Evolutionary conservation across 2,888 invertebrate species (phyloP), one percentile per base, ranked within the genome.

Genomic region (Idaea straminata): DNA sequence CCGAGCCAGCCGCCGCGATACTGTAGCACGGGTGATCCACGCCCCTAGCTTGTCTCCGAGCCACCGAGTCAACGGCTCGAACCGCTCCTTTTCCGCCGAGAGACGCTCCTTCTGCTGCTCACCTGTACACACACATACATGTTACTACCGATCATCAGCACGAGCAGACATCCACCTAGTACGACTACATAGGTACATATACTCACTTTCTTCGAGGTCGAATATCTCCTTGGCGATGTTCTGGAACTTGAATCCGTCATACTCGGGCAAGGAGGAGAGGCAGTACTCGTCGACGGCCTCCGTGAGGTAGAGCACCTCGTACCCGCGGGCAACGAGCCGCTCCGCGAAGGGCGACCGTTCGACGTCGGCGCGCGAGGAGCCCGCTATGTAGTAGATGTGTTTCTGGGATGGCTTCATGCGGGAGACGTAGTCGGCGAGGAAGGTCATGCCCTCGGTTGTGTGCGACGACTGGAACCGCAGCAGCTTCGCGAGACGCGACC

Each of bases 171-270:
- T n/a, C n/a, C n/a, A n/a, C n/a, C n/a, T 34, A 4, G 15, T 16
- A 16, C 7, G 25, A 25, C 25, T 25, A 25, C 25, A 2, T 25
- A 25, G 25, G 15, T 5, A 15, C 34, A 7, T 5, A 6, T n/a
- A 79, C 89, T 85, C 75, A 89, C 95, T 93, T 80, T 98, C 97
- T 61, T 96, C 95, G 7, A 99, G 89, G 74, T 96, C 95, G 84
- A 99, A 96, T 47, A 99, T 99, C 93, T 99, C 99, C 92, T 99
- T 99, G 76, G 99, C 99, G 64, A 99, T 98, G 87, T 99, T 99
- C 92, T 98, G 98, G 97, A 99, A 99, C 91, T 99, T 99, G 93
- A 99, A 98, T 64, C 98, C 98, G 81, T 99, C 99, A 90, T 97
- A 99, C 91, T 99, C 99, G 1, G 99, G 99, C 86, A 99, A 93